A percentile compares a stretch with the other conserved stretches of the same genome.
Evolutionary conservation across 2,888 invertebrate species (phyloP).

Genomic region (Polydrusus tereticollis): DNA sequence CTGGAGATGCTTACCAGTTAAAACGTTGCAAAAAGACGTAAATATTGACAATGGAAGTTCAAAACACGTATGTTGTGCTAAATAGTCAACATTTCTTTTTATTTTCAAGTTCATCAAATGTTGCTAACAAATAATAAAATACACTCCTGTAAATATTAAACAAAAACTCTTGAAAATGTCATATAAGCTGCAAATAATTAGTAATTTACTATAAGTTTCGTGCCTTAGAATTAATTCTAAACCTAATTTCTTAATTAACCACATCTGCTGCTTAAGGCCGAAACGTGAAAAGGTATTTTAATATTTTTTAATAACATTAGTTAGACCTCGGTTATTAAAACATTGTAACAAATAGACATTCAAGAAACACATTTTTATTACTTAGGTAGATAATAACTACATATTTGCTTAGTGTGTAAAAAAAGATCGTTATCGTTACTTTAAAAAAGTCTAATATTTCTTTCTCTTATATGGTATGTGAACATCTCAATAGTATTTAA

Average conservation of each 20-base stretch:
- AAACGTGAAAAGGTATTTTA: not conserved
- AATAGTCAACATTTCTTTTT: no score
- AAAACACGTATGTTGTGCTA: no score
- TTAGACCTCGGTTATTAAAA: not conserved
- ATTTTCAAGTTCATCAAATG: no score
- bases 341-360: not conserved
- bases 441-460: constrained; percentile 3
- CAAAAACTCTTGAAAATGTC: not conserved
- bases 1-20: no score
- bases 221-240: constrained; percentile 6
- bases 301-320: not conserved
- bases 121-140: not conserved
- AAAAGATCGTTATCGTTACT: no score
- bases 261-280: not conserved
- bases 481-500: constrained; percentile 1
- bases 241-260: not conserved
- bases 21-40: no score
- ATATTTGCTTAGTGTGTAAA: no score
- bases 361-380: not conserved
- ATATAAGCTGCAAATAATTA: not conserved
- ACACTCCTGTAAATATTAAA: not conserved
- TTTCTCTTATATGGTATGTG: not conserved
- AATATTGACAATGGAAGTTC: no score
- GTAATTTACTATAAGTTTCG: constrained; percentile 5
- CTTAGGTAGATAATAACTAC: no score